These are phyloP conservation scores for Crossaster papposus DNA, from an alignment of 53 echinoderm and acorn worm genomes.

Conservation along the genomic window DNA sequence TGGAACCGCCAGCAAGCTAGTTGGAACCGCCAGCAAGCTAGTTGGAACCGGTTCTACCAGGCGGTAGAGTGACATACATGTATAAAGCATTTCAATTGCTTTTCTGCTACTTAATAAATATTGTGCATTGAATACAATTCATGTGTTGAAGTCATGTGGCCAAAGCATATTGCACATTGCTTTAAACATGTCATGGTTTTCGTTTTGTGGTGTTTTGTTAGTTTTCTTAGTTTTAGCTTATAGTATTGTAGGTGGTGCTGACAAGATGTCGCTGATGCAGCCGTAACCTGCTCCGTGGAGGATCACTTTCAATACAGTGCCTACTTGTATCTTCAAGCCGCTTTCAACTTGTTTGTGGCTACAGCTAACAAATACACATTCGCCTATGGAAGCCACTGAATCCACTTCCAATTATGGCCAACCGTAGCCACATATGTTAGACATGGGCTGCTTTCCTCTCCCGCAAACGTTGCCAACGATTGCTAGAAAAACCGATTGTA, in stretches of 20 bases:
- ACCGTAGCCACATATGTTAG: too few species aligned
- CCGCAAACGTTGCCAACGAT: not conserved
- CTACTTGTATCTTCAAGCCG: too few species aligned
- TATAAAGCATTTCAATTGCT: not conserved
- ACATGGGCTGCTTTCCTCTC: not conserved
- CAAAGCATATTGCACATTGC: not conserved
- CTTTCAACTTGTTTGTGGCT: too few species aligned
- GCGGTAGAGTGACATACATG: not conserved
- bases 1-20: not conserved
- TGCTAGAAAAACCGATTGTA: not conserved
- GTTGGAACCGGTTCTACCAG: not conserved
- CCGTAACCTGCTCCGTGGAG: too few species aligned
- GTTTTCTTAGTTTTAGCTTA: not conserved
- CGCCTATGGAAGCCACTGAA: too few species aligned
- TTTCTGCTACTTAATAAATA: not conserved
- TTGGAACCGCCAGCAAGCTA: not conserved
- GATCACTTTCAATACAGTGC: too few species aligned
- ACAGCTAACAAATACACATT: too few species aligned
- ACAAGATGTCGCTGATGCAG: too few species aligned
- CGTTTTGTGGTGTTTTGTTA: not conserved
- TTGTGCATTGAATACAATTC: not conserved
- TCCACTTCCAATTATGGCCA: too few species aligned
- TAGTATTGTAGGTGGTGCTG: not conserved
- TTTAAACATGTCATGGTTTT: not conserved
- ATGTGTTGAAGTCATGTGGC: too few species aligned